phyloP scores from a whole-genome alignment of 2,113 vertebrate genomes.

The Herpetotheres cachinnans region DNA sequence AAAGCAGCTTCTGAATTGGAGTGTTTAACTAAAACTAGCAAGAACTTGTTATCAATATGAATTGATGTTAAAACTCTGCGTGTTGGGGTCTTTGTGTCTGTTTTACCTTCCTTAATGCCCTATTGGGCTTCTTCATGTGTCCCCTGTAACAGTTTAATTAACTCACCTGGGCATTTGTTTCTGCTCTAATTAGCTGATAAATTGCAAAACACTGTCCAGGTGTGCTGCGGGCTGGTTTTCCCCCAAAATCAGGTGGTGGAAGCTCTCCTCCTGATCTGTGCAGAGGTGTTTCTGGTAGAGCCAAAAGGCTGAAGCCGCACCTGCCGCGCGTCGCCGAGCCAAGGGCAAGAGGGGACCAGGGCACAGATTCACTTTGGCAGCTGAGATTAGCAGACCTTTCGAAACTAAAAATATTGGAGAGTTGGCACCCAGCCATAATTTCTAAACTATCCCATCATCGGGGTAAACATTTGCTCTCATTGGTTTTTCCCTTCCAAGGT shows the following conservation, averaged over 20 bases:
- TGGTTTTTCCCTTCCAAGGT: not conserved
- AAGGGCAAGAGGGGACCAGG: not conserved
- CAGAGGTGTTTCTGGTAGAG: fast-evolving
- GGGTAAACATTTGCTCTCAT: not conserved
- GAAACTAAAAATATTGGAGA: not conserved
- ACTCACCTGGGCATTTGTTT: not conserved
- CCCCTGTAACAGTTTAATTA: not conserved
- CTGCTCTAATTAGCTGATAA: not conserved
- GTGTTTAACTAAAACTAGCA: not conserved
- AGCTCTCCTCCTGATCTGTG: not conserved
- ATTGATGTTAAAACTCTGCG: fast-evolving
- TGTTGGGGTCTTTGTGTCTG: not conserved
- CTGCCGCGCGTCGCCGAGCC: fast-evolving
- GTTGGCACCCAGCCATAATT: not conserved
- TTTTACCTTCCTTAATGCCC: not conserved
- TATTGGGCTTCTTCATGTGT: not conserved
- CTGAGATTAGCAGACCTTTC: not conserved
- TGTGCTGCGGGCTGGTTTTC: fast-evolving
- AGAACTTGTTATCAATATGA: not conserved
- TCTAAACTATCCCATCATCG: not conserved
- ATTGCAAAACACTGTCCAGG: not conserved
- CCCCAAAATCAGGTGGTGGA: not conserved
- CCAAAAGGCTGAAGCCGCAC: not conserved
- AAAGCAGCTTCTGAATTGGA: not conserved
- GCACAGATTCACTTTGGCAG: fast-evolving